Evolutionary conservation across 1,140 invertebrate genomes (phyloP).

Genomic region (Calliopsis andreniformis): DNA sequence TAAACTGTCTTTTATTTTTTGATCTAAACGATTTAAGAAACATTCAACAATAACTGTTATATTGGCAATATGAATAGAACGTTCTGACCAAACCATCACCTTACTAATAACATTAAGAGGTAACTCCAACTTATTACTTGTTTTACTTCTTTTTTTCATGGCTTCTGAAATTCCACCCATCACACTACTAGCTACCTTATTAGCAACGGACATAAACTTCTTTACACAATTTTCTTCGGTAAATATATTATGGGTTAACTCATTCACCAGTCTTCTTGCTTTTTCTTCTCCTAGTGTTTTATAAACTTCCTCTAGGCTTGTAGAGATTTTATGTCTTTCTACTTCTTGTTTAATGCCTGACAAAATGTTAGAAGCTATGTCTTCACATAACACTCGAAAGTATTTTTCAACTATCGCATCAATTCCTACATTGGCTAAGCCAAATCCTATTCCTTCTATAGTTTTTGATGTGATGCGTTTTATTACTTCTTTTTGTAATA

Average conservation of each 20-base stretch:
- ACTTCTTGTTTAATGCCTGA: neutral
- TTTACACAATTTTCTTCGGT: neutral
- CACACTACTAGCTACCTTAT: neutral
- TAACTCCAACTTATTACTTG: neutral
- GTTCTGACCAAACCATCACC: neutral
- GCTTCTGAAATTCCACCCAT: neutral
- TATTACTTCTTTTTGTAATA: neutral
- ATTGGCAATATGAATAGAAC: neutral
- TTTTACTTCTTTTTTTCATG: neutral
- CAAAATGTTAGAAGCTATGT: neutral
- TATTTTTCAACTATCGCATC: neutral
- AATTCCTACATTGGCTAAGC: neutral
- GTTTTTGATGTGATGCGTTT: neutral
- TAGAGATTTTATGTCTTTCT: constrained; percentile 2
- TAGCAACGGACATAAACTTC: neutral
- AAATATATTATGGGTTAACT: neutral
- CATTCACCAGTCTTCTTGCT: neutral
- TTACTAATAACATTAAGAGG: neutral
- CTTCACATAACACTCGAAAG: neutral
- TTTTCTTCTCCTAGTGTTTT: neutral
- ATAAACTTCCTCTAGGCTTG: neutral
- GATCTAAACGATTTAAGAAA: neutral
- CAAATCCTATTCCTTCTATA: neutral
- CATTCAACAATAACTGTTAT: neutral
- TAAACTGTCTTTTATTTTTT: neutral